Evolutionary conservation across 2,888 invertebrate genomes (phyloP).

Genomic region (Melipona beecheii): DNA sequence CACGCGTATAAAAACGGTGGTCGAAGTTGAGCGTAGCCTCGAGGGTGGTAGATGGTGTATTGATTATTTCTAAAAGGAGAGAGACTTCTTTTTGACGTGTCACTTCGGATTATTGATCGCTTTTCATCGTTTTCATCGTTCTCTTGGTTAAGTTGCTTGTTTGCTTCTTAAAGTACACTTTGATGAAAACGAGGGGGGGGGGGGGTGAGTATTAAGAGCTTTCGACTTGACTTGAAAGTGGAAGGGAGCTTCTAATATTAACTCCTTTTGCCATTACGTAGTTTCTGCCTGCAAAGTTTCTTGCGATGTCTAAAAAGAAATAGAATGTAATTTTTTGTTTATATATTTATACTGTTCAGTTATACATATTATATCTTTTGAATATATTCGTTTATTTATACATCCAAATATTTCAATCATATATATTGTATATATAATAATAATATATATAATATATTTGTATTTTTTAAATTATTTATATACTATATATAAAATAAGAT

Average conservation of each 20-base stretch:
- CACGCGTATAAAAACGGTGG: too few species aligned
- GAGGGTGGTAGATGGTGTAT: neutral
- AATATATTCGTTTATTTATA: too few species aligned
- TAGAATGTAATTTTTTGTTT: too few species aligned
- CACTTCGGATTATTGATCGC: slow-evolving; percentile 40
- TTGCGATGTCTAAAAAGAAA: too few species aligned
- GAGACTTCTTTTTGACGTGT: neutral
- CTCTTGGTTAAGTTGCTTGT: slow-evolving; percentile 25
- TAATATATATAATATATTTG: too few species aligned
- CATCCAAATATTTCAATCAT: too few species aligned
- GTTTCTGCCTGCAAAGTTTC: neutral
- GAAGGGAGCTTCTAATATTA: neutral
- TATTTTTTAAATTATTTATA: too few species aligned
- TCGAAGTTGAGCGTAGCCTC: neutral
- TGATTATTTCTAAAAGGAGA: neutral
- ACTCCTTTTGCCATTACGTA: neutral
- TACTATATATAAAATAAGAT: too few species aligned
- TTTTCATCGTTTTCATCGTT: slow-evolving; percentile 9
- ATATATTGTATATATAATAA: too few species aligned
- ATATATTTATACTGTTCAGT: too few species aligned
- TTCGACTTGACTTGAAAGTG: neutral
- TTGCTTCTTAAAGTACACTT: slow-evolving; percentile 45
- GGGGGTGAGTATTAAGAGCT: neutral
- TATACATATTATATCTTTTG: too few species aligned
- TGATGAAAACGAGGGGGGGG: neutral